Base-by-base conservation (phyloP, 2,113 vertebrate genomes). In the Macrotis lagotis region DNA sequence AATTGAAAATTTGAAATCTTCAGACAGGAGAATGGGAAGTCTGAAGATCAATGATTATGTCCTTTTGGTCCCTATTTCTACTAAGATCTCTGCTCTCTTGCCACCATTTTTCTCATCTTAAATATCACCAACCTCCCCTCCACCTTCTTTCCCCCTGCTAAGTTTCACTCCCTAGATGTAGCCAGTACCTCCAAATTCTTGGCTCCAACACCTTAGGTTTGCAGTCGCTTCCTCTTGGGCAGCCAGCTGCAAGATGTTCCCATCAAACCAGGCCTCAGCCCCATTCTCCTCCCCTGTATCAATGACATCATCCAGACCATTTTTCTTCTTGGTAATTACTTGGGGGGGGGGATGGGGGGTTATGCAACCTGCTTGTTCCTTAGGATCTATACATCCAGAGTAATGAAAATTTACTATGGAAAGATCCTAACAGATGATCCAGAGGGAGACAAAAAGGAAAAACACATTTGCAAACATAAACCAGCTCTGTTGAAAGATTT, bases 221-320 rank as follows among this genome's bases (percentile, higher is more conserved):
- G 12, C 93, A 96, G 97, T 95, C 93, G 89, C 47, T 96, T 95
- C 97, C 96, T 97, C 96, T 96, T 97, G 97, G 94, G 90, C 91
- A 37, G 53, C 92, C 96, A 93, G 94, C 96, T 97, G 90, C 14
- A 92, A 88, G 52, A 94, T 51, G 53, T 92, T 93, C 91, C 51
- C 90, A 31, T 83, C 44, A 66, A 96, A 96, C 74, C 52, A 94
- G 49, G 19, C 8, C 66, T 83, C 66, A 83, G 66, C 66, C 88
- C 94, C 92, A 88, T 94, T 95, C 91, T 93, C 91, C 90, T 88
- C 88, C 48, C 91, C 59, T 74, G 92, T 24, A 83, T 93, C 88
- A 37, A 89, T 95, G 96, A 97, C 94, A 97, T n/a, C 93, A 94
- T 95, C 51, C 91, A 93, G 92, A 53, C 74, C 53, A 90, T 94